Base-by-base conservation (phyloP, 1,140 invertebrate genomes). In the Meloidogyne hapla region DNA sequence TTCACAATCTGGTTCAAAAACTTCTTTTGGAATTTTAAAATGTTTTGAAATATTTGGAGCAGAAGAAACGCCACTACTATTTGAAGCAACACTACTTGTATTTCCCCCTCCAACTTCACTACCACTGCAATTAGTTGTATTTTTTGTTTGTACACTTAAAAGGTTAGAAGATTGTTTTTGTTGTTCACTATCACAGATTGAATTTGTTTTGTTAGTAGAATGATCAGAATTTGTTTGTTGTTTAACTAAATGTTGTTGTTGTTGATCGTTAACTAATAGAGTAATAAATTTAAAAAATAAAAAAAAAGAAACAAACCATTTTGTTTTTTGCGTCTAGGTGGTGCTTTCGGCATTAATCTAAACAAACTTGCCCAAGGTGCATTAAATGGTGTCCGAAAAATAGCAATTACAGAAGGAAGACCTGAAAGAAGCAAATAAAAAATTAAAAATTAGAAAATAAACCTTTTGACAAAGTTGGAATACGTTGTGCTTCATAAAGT, bases 1-100 rank as follows among this genome's bases (percentile, higher is more conserved):
- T 90, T 92, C 92, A 81, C 93, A 94, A 15, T 91, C 90, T 40
- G 79, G 74, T 62, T 80, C 77, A 48, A 79, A 40, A 48, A 84
- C 79, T 40, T 79, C 86, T 0, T 79, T 38, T 10, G 84, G 86
- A 48, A 87, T 77, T 48, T 77, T 80, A 65, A 86, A 86, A 40
- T 86, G 81, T 65, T 82, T 81, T 62, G 10, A 8, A 33, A 28
- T 68, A 26, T 40, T 33, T 28, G 28, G 28, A 45, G 69, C 21
- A 33, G 65, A 33, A 21, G 28, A 38, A 38, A 67, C 65, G 8
- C 65, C 48, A 12, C 42, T n/a, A 33, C 56, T 21, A 25, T 61
- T 70, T 56, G 69, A 18, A 23, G 40, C 15, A 25, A 4, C 25
- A 69, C 28, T 12, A 13, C 8, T 25, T 56, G 69, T 25, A 56